A percentile compares a stretch with the other conserved stretches of the same genome.
These are phyloP conservation scores for Chesias legatella DNA, from an alignment of 2,888 invertebrate genomes.

Conservation along the genomic window DNA sequence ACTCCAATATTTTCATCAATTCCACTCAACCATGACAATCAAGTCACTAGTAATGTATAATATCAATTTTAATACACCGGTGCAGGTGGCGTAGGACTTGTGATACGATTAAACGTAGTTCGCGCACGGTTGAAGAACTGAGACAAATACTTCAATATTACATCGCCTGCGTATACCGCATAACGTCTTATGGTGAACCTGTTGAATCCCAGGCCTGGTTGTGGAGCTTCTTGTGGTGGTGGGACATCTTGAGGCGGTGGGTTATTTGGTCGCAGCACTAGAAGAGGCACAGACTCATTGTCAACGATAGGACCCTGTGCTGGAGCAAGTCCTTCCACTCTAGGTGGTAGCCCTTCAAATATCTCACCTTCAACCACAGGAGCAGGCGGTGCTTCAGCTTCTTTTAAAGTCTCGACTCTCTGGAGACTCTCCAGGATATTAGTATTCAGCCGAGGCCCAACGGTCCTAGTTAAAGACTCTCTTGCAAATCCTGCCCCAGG, in stretches of 20 bases:
- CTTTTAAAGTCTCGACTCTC: not conserved
- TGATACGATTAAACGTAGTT: conserved; percentile 43
- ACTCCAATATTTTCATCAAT: too few species aligned
- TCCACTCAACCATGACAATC: too few species aligned
- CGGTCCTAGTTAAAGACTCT: conserved; percentile 7
- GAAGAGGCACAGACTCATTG: conserved; percentile 5
- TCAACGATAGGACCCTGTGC: not conserved
- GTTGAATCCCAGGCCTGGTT: conserved; percentile 4
- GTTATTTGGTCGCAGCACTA: conserved; percentile 5
- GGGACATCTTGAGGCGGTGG: conserved; percentile 10
- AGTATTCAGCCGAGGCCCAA: conserved; percentile 4
- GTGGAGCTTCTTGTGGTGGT: conserved; percentile 8
- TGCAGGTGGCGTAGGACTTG: conserved; percentile 31
- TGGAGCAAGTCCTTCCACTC: not conserved
- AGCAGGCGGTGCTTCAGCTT: not conserved
- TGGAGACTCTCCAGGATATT: conserved; percentile 2
- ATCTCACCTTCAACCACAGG: conserved; percentile 6
- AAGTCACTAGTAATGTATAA: too few species aligned
- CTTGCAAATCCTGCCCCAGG: conserved; percentile 7
- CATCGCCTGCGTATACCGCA: conserved; percentile 55
- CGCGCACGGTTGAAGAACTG: conserved; percentile 52
- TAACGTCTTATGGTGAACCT: conserved; percentile 43
- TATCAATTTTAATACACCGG: conserved; percentile 11
- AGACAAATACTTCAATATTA: conserved; percentile 53
- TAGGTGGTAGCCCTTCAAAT: conserved; percentile 16